Percentiles rank a stretch among this genome's conserved stretches.
These are phyloP conservation scores for Pelosia muscerda DNA, from an alignment of 2,888 invertebrate genomes.

Conservation along the genomic window DNA sequence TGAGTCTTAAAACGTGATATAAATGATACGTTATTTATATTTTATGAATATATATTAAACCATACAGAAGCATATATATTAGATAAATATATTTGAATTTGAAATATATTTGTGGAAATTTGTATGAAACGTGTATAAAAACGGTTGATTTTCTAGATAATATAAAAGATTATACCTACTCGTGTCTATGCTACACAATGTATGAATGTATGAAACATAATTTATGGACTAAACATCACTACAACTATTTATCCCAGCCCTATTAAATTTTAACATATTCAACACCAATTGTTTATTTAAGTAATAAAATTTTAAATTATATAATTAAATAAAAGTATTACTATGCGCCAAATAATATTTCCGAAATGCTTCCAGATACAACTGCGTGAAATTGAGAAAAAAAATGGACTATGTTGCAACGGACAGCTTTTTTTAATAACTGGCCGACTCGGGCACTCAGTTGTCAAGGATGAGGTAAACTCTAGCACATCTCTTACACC, in stretches of 20 bases:
- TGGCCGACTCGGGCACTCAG: too few species aligned
- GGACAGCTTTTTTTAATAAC: too few species aligned
- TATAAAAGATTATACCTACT: not conserved
- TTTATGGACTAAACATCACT: slow-evolving; percentile 23
- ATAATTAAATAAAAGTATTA: too few species aligned
- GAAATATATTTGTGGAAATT: not conserved
- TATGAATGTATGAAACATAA: not conserved
- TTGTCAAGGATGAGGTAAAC: too few species aligned
- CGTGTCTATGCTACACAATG: too few species aligned
- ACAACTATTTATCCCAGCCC: slow-evolving; percentile 40
- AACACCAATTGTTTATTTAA: not conserved
- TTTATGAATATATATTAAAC: not conserved
- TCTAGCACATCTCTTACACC: too few species aligned
- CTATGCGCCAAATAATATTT: not conserved
- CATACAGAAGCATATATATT: not conserved
- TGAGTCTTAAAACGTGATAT: not conserved
- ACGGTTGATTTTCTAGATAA: not conserved
- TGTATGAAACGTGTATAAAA: too few species aligned
- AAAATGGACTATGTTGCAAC: too few species aligned
- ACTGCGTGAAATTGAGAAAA: too few species aligned
- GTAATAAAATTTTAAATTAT: not conserved
- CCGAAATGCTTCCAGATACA: not conserved
- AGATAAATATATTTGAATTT: not conserved
- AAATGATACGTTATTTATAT: not conserved
- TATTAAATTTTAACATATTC: slow-evolving; percentile 32